These are phyloP conservation scores for Addax nasomaculatus DNA, from an alignment of 2,113 vertebrate genomes.

Conservation along the genomic window DNA sequence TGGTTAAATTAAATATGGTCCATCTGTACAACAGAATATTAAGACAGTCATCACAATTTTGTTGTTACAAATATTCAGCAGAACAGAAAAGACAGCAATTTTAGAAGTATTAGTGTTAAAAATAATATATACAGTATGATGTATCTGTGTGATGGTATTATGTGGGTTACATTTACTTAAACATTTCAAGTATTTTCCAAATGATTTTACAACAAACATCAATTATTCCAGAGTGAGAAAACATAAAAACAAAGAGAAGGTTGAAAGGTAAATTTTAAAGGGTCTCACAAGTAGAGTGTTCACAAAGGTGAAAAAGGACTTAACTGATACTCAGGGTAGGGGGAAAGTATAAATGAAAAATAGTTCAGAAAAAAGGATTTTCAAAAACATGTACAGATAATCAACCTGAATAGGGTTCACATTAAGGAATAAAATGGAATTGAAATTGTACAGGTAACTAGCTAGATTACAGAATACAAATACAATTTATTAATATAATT, in stretches of 20 bases:
- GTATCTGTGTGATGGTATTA: not conserved
- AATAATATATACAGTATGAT: not conserved
- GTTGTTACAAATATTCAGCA: not conserved
- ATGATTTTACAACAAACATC: not conserved
- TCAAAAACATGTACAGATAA: not conserved
- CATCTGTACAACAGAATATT: not conserved
- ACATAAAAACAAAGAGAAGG: not conserved
- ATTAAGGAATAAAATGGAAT: not conserved
- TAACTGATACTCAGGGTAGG: not conserved
- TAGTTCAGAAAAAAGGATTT: not conserved
- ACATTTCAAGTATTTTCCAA: conserved; percentile 11
- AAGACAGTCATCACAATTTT: not conserved
- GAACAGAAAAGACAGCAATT: not conserved
- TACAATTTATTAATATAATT: not conserved
- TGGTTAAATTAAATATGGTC: not conserved
- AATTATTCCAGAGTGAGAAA: not conserved
- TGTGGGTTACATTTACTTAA: not conserved
- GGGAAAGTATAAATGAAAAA: not conserved
- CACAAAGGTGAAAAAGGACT: not conserved
- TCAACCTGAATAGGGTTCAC: not conserved
- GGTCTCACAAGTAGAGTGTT: not conserved
- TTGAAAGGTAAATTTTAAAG: not conserved
- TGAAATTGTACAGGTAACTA: not conserved
- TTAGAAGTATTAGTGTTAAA: not conserved
- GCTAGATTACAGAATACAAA: not conserved